Evolutionary conservation across 2,888 invertebrate genomes (phyloP), one percentile per base, ranked within the genome.

Genomic region (Branchipolynoe longqiensis): DNA sequence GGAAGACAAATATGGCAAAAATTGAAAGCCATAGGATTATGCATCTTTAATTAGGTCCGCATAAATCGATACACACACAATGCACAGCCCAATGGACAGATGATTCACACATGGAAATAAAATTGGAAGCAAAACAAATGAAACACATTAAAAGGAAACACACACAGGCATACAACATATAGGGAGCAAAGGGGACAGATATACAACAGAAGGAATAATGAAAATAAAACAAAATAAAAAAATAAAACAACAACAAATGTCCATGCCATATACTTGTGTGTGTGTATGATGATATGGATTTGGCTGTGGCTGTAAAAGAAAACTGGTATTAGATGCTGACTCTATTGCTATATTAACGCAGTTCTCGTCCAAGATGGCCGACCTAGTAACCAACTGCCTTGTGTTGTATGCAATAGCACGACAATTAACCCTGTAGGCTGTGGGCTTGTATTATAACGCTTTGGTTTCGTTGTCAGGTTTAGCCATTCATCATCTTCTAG

Each of bases 381-480:
- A 78, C 78, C 41, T n/a, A n/a, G n/a, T 48, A 48, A 78, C n/a
- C 41, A 48, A 48, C 31, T 78, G 78, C 78, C 78, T 78, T 78
- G 48, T 41, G 78, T 78, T 78, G 78, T 78, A 78, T 78, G 78
- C 78, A 78, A 78, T 78, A 78, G 78, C 41, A 28, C 48, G 78
- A 12, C 48, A 78, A 25, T 28, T 28, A 22, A 48, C 12, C 6
- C 31, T 48, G 48, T 78, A 78, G 54, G 41, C 41, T 28, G 33
- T 62, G 69, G 69, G 69, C 69, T 69, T 69, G 38, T 69, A 33
- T n/a, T 36, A 69, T 69, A 18, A n/a, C n/a, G n/a, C n/a, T n/a
- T 33, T 69, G 8, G 14, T 62, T 69, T 69, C n/a, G 14, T 38
- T 36, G 69, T 38, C 12, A 69, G 18, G 22, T 38, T 6, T 4